These are phyloP conservation scores for Aphelenchoides avenae DNA, from an alignment of 1,140 invertebrate species.

Conservation along the genomic window DNA sequence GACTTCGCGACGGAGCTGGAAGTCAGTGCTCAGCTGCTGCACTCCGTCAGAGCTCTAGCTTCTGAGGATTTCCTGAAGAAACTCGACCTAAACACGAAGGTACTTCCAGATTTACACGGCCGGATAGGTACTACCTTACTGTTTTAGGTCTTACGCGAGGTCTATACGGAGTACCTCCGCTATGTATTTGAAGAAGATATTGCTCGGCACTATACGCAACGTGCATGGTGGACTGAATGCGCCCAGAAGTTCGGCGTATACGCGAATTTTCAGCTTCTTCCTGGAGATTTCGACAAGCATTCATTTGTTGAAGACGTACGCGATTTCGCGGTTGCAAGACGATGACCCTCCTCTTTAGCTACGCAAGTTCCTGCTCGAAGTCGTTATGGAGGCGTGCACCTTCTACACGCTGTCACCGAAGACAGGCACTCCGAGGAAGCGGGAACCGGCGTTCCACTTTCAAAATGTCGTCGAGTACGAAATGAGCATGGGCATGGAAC, in stretches of 20 bases:
- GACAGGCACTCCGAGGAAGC: conserved; percentile 14
- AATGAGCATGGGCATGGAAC: conserved; percentile 9
- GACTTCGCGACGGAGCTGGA: conserved; percentile 8
- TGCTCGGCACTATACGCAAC: conserved; percentile 9
- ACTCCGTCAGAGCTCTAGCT: conserved; percentile 5
- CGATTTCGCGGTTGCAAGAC: neutral
- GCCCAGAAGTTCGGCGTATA: conserved; percentile 9
- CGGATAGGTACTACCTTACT: neutral
- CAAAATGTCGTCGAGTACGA: conserved; percentile 19
- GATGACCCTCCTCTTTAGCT: conserved; percentile 3
- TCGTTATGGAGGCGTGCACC: conserved; percentile 16
- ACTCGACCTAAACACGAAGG: neutral
- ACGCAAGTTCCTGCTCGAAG: conserved; percentile 8
- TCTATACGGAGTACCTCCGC: conserved; percentile 11
- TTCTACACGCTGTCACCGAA: conserved; percentile 8
- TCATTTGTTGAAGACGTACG: conserved; percentile 4
- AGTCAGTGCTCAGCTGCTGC: conserved; percentile 5
- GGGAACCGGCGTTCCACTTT: conserved; percentile 4
- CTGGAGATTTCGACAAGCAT: conserved; percentile 2
- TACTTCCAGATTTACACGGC: conserved; percentile 1
- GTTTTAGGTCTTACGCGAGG: conserved; percentile 4
- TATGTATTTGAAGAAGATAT: conserved; percentile 14
- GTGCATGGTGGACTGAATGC: conserved; percentile 26
- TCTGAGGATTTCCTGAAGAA: conserved; percentile 14
- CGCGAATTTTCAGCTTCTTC: conserved; percentile 15